Conservation (phyloP, 2,888 invertebrate species). For the Drosophila rubida region DNA sequence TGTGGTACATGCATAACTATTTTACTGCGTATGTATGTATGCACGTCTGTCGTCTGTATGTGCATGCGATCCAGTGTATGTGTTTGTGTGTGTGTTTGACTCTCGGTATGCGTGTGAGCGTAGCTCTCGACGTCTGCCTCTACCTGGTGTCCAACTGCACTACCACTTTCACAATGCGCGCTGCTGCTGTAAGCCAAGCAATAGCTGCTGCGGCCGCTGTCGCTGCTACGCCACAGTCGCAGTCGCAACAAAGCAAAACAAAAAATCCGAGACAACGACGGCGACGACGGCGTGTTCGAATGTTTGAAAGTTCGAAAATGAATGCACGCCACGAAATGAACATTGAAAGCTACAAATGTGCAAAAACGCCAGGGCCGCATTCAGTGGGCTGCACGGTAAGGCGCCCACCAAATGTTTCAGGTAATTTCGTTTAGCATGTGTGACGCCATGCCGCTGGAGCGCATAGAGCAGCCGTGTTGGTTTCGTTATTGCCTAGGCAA, state of each 20-base stretch:
- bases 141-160: constrained; percentile 75
- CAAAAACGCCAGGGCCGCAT: constrained; percentile 58
- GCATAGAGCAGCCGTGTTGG: not conserved
- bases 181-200: constrained; percentile 44
- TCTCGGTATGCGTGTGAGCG: constrained; percentile 48
- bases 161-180: constrained; percentile 79
- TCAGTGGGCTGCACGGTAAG: constrained; percentile 11
- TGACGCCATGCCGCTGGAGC: no score
- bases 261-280: constrained; percentile 13
- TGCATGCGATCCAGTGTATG: no score
- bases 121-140: constrained; percentile 42
- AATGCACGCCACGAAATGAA: constrained; percentile 74
- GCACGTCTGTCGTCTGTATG: constrained; percentile 15
- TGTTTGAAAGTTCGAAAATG: constrained; percentile 73
- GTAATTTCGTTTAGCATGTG: no score
- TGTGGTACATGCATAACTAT: constrained; percentile 78
- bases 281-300: constrained; percentile 53
- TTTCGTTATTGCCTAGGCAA: not conserved
- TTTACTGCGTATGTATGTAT: constrained; percentile 41
- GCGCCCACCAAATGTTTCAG: not conserved
- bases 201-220: no score
- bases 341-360: constrained; percentile 55
- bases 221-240: constrained; percentile 21
- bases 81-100: constrained; percentile 34
- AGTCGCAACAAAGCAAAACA: constrained; percentile 29